Evolutionary conservation across 2,888 invertebrate genomes (phyloP).

Genomic region (Volucella inflata): DNA sequence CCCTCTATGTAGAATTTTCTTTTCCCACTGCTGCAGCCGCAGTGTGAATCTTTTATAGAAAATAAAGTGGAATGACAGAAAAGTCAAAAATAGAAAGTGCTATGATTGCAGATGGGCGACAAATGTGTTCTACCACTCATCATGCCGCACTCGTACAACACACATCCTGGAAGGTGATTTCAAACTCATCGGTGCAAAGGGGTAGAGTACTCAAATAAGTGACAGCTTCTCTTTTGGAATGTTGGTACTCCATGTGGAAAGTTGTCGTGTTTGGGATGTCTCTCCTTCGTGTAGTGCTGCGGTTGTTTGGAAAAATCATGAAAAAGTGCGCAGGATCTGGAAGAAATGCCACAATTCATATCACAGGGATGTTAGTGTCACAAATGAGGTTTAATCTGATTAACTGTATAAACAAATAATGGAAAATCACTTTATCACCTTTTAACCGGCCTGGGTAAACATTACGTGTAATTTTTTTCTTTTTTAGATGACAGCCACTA

Average conservation of each 20-base stretch:
- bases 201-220: slow-evolving; percentile 16
- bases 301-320: slow-evolving; percentile 50
- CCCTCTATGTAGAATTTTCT: not conserved
- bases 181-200: slow-evolving; percentile 18
- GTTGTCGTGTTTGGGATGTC: slow-evolving; percentile 26
- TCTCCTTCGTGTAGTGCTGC: slow-evolving; percentile 38
- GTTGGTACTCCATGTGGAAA: slow-evolving; percentile 38
- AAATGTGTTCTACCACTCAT: slow-evolving; percentile 61
- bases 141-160: slow-evolving; percentile 23
- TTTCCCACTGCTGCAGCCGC: slow-evolving; percentile 58
- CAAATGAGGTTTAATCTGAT: slow-evolving; percentile 70
- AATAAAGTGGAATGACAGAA: slow-evolving; percentile 69
- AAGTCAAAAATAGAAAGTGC: slow-evolving; percentile 74
- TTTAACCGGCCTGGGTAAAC: slow-evolving; percentile 48
- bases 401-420: slow-evolving; percentile 55
- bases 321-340: slow-evolving; percentile 61
- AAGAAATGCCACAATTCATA: slow-evolving; percentile 40
- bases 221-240: slow-evolving; percentile 65
- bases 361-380: slow-evolving; percentile 69
- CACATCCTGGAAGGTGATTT: slow-evolving; percentile 57
- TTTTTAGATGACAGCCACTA: slow-evolving; percentile 52
- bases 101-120: slow-evolving; percentile 74
- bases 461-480: not conserved
- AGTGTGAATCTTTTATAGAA: slow-evolving; percentile 73
- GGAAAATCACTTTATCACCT: slow-evolving; percentile 58